These are phyloP conservation scores for Anthonomus grandis DNA, from an alignment of 1,140 invertebrate genomes.

Conservation along the genomic window DNA sequence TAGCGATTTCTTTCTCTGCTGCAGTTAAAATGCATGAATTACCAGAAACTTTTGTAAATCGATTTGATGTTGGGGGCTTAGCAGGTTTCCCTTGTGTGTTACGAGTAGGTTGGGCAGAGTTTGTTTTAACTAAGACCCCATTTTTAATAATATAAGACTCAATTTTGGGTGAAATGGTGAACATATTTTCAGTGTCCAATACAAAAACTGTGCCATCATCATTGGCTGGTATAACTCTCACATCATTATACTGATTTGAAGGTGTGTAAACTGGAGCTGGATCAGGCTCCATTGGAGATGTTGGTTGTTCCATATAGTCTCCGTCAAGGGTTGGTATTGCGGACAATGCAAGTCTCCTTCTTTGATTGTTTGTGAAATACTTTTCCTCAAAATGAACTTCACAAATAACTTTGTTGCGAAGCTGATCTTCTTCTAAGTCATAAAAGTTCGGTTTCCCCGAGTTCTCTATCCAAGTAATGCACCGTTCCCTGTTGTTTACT, in stretches of 20 bases:
- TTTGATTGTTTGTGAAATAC: conserved; percentile 54
- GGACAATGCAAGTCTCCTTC: conserved; percentile 40
- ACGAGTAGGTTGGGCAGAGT: conserved; percentile 1
- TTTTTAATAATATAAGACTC: conserved; percentile 40
- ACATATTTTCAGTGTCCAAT: conserved; percentile 38
- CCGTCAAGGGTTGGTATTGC: conserved; percentile 45
- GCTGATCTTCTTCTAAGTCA: conserved; percentile 54
- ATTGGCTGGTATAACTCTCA: conserved; percentile 43
- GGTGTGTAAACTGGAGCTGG: conserved; percentile 12
- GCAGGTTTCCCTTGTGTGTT: conserved; percentile 7
- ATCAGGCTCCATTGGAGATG: neutral
- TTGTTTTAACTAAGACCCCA: conserved; percentile 33
- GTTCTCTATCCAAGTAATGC: conserved; percentile 55
- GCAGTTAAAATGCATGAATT: too few relatives aligned
- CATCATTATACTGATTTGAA: conserved; percentile 35
- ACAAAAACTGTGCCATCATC: conserved; percentile 45
- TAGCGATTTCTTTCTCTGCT: conserved; percentile 20
- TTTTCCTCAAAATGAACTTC: conserved; percentile 56
- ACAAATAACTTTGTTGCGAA: conserved; percentile 58
- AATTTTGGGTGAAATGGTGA: conserved; percentile 30
- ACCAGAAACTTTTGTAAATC: conserved; percentile 14
- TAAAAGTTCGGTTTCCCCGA: conserved; percentile 52
- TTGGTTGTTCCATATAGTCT: conserved; percentile 21
- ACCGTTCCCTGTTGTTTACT: conserved; percentile 55
- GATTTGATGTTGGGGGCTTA: conserved; percentile 14